Evolutionary conservation across 2,888 invertebrate species (phyloP), one percentile per base, ranked within the genome.

Genomic region (Plagodis pulveraria): DNA sequence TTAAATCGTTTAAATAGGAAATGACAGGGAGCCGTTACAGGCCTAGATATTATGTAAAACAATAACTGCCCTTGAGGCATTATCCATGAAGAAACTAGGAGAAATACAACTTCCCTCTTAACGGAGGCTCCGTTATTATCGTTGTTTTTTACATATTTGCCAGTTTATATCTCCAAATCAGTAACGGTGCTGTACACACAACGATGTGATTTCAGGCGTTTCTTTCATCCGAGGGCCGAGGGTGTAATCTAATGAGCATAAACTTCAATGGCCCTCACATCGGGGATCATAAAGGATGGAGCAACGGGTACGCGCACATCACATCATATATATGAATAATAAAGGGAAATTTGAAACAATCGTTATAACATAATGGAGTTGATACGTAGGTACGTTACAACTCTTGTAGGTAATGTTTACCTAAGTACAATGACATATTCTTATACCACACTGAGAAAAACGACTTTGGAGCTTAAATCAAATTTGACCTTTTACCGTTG

Each of bases 131-230:
- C 4, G 1, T 12, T 6, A 12, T 42, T 12, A 6, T 42, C 11
- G 11, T 6, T 36, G 12, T 47, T 11, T 48, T 53, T 59, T 54
- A 59, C 55, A 54, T 46, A 46, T 58, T 42, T 61, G 57, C 50
- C 54, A 50, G 44, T 53, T 56, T 50, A 47, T 50, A 50, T 58
- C n/a, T n/a, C 53, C 36, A 9, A 51, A 57, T 63, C 63, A 65
- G 61, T 63, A 47, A 62, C 63, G 67, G 63, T 62, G 62, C 56
- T 65, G 51, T 62, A 51, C 62, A 60, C 65, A 65, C 55, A 50
- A 59, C 50, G 61, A 58, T 52, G 43, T 59, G 43, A 55, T 46
- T 48, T 35, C 44, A 46, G 45, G 9, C 49, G 49, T 43, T 45
- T 56, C 57, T 63, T 63, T 62, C 58, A 60, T 60, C 51, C 58